A percentile compares a stretch with the other conserved stretches of the same genome.
phyloP scores from a whole-genome alignment of 2,888 invertebrate genomes.

The Xestia ashworthii region DNA sequence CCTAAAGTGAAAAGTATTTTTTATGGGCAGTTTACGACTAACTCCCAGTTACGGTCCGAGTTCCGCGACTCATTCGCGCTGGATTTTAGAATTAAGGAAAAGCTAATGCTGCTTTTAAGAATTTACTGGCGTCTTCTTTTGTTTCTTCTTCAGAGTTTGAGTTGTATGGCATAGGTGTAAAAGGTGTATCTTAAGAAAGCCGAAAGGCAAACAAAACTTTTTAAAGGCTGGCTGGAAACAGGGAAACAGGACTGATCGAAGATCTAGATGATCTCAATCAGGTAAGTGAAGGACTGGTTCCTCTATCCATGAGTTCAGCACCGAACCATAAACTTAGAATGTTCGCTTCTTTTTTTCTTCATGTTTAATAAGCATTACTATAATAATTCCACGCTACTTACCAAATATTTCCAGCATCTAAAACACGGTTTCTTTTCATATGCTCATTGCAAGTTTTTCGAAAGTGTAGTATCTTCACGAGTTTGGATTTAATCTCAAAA shows the following conservation, averaged over 20 bases:
- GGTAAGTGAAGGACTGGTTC: background rate
- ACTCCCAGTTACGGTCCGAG: slow-evolving; percentile 56
- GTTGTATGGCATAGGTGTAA: background rate
- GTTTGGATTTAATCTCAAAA: background rate
- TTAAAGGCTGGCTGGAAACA: too few relatives aligned
- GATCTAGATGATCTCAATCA: background rate
- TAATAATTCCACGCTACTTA: background rate
- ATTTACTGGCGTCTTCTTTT: background rate
- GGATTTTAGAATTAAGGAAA: slow-evolving; percentile 41
- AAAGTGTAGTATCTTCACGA: background rate
- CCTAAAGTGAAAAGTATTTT: slow-evolving; percentile 84
- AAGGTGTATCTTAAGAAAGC: too few relatives aligned
- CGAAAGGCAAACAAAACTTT: too few relatives aligned
- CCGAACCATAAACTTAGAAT: background rate
- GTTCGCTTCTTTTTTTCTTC: background rate
- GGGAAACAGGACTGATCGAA: background rate
- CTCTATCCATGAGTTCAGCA: background rate
- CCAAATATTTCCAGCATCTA: background rate
- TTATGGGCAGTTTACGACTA: slow-evolving; percentile 79
- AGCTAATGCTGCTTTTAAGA: slow-evolving; percentile 21
- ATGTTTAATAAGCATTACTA: background rate
- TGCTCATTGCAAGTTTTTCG: background rate
- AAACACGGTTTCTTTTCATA: background rate
- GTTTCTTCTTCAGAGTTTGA: background rate
- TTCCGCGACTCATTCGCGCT: slow-evolving; percentile 56